Evolutionary conservation across 2,113 vertebrate species (phyloP), one percentile per base, ranked within the genome.

Genomic region (Dryoscopus gambensis): DNA sequence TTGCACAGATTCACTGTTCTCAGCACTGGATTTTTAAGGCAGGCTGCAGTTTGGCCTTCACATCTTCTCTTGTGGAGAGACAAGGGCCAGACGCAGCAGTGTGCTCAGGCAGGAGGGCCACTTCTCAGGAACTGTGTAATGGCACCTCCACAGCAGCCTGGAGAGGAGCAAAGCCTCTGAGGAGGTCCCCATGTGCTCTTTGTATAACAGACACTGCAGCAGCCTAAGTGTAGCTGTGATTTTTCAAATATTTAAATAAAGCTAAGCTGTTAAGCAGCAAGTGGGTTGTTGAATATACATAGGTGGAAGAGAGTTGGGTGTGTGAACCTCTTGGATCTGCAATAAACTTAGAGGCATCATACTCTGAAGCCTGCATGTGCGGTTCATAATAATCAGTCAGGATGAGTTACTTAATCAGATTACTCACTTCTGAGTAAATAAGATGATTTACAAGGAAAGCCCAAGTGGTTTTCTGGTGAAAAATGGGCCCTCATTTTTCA

Each of bases 1-100:
- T 4, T 69, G 25, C 44, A 19, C 13, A 49, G 24, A 11, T 2
- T 31, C 5, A 6, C 0, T 23, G 14, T 5, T 39, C 28, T 21
- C 27, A 59, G 8, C 7, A 30, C 5, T 19, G 18, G 5, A 0
- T 9, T 28, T 68, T 33, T 60, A 56, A 22, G 23, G 7, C 35
- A 63, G 42, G 39, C 39, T 84, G 28, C 22, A 57, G 4, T 40
- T 52, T 57, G 18, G 13, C 10, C 16, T 49, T 90, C 23, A 7
- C 33, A 35, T 9, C 33, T 49, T 31, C 30, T 8, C 15, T 18
- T 27, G 19, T 10, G 19, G 4, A 15, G 25, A 60, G 30, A 4
- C 15, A 69, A 67, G 65, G 12, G 11, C 12, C 7, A 9, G 17
- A 7, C 19, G 40, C 25, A 76, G 33, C 17, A 9, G 46, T 0